Base-by-base conservation (phyloP, 2,888 invertebrate species). In the Xestobium rufovillosum region DNA sequence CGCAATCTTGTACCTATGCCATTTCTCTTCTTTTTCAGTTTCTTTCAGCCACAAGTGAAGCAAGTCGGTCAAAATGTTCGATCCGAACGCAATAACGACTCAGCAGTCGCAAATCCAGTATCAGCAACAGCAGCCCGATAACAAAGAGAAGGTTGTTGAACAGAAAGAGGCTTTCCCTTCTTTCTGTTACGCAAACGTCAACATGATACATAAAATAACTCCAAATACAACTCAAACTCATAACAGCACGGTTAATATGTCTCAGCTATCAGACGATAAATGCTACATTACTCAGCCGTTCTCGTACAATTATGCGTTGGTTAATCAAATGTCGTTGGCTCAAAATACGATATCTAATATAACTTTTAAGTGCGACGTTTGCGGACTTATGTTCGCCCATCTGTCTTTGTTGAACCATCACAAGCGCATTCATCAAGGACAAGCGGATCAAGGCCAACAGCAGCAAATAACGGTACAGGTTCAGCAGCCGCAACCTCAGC, bases 281-380 rank as follows among this genome's bases (percentile, higher is more conserved):
- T 82, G 81, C 58, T 83, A 81, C 56, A 82, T 82, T 49, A 80
- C 82, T 14, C 82, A 82, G 53, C 82, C 82, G 3, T 78, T 81
- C 52, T 76, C 79, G 33, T 83, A 83, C 57, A 88, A 88, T 59
- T 88, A 88, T 69, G 85, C 87, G 2, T 69, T 88, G 49, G 66
- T 67, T 16, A 88, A 88, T 65, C 88, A 88, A 63, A 87, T 88
- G 83, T 83, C 85, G 53, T 72, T 87, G 41, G 79, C 83, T 13
- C 78, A 81, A 58, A 82, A 81, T 53, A 76, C 81, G 38, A 80
- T 82, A 57, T 79, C 83, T 10, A 86, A 84, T 57, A 85, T 87
- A 14, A 85, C 85, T 50, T 88, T 86, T 61, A 89, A 88, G 66
- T 88, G 88, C 65, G 88, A 89, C 63, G 82, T 87, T 4, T 88